phyloP scores from a whole-genome alignment of 2,888 invertebrate species.

The Aricia artaxerxes region DNA sequence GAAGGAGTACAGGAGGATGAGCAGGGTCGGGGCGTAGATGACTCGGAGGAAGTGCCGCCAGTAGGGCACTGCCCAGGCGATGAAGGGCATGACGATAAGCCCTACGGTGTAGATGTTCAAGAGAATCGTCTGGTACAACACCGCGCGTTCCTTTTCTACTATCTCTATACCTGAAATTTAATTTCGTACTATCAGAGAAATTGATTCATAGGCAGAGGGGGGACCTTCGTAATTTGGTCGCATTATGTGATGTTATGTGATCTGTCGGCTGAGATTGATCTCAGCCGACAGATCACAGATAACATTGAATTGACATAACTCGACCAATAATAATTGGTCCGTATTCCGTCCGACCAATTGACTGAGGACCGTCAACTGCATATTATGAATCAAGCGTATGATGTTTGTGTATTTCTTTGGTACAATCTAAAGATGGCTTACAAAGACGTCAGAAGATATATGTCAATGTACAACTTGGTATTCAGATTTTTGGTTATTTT shows the following conservation, averaged over 20 bases:
- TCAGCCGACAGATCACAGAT: too few relatives aligned
- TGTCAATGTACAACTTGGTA: too few relatives aligned
- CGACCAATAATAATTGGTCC: too few relatives aligned
- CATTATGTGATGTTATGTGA: too few relatives aligned
- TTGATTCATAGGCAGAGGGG: too few relatives aligned
- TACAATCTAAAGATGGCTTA: neutral
- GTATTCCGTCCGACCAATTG: too few relatives aligned
- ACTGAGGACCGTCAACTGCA: too few relatives aligned
- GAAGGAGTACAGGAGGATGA: constrained; percentile 64
- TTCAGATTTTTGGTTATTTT: too few relatives aligned
- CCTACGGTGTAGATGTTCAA: constrained; percentile 70
- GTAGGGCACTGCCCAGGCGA: constrained; percentile 70
- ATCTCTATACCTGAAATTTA: constrained; percentile 65
- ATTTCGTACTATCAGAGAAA: neutral
- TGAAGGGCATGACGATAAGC: constrained; percentile 66
- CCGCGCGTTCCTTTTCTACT: constrained; percentile 66
- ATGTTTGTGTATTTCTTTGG: neutral
- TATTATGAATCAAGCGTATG: neutral
- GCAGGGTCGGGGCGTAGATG: constrained; percentile 68
- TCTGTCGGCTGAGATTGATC: too few relatives aligned
- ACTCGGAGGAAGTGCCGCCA: constrained; percentile 69
- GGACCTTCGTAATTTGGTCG: too few relatives aligned
- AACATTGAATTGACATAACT: too few relatives aligned
- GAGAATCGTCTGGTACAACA: constrained; percentile 70
- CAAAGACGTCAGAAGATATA: too few relatives aligned